Base-by-base conservation (phyloP, 2,797 vertebrate species). In the Fistularia tabacaria region DNA sequence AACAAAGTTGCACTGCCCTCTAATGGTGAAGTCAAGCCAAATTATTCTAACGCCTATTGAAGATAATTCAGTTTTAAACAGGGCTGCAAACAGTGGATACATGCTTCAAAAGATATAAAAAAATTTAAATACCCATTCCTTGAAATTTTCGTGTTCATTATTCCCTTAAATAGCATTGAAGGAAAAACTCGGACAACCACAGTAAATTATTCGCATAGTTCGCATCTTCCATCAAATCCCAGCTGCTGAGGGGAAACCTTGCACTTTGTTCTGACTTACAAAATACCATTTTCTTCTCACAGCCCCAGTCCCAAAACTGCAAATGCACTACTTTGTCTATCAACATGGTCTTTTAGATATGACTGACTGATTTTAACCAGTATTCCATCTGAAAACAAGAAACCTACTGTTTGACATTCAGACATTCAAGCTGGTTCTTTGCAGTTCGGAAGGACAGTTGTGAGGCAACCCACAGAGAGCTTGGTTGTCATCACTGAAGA, bases 1-100 rank as follows among this genome's bases (percentile, higher is more conserved):
- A 81, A 69, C 75, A 64, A 70, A 49, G 42, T n/a, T 65, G 51
- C 54, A 77, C 64, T 74, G 85, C 84, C 86, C 77, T 68, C 88
- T 80, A 46, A 37, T 72, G 88, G 86, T 39, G 12, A 14, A 65
- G 67, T 7, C 8, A 3, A 54, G 3, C 8, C 3, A 40, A 7
- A 12, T 14, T 13, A 40, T 0, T 38, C 14, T 13, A n/a, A n/a
- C n/a, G n/a, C n/a, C n/a, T n/a, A n/a, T 39, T 38, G 10, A 7
- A 51, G 13, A 7, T 38, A 13, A 38, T 36, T 7, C 47, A 11
- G 12, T 25, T 5, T 25, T 25, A 25, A n/a, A 25, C 25, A 3
- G 25, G 25, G 25, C 2, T 5, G 25, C 25, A 25, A 25, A 25
- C 25, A 25, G 25, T 25, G 25, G 25, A 25, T 25, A 25, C n/a